Percentiles rank a stretch among this genome's conserved stretches.
Conservation (phyloP, 2,888 invertebrate species). For the Drosophila testacea region DNA sequence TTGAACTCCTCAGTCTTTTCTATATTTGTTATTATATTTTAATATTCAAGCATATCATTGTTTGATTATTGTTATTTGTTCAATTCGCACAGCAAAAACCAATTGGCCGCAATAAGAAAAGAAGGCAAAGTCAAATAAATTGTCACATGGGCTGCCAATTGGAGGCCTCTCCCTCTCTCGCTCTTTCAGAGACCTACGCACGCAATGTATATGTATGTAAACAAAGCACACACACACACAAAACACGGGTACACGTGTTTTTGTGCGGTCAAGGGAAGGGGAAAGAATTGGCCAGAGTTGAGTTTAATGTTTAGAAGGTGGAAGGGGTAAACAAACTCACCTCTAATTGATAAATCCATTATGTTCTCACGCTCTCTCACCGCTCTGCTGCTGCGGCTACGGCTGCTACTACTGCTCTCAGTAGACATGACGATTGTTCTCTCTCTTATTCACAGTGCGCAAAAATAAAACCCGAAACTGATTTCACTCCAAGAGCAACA, state of each 20-base stretch:
- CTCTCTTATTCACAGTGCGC: conserved; percentile 27
- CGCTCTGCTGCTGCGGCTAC: conserved; percentile 16
- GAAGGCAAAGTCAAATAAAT: conserved; percentile 69
- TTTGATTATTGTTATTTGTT: conserved; percentile 61
- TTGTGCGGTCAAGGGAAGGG: neutral
- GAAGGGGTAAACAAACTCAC: conserved; percentile 57
- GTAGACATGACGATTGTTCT: conserved; percentile 42
- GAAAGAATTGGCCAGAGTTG: conserved; percentile 44
- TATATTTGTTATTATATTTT: conserved; percentile 29
- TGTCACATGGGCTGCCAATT: conserved; percentile 65
- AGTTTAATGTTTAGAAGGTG: conserved; percentile 6
- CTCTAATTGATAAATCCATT: conserved; percentile 82
- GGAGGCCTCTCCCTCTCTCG: conserved; percentile 38
- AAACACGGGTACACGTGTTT: conserved; percentile 48
- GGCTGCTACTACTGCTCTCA: conserved; percentile 38
- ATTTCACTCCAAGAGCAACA: conserved; percentile 42
- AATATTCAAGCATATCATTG: conserved; percentile 41
- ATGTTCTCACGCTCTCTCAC: conserved; percentile 63
- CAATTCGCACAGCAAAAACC: conserved; percentile 44
- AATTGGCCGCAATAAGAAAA: conserved; percentile 56
- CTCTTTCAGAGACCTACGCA: conserved; percentile 1
- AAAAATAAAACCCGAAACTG: conserved; percentile 33
- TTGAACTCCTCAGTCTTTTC: neutral
- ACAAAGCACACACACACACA: conserved; percentile 48
- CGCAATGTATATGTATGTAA: conserved; percentile 52